A percentile compares a stretch with the other conserved stretches of the same genome.
Evolutionary conservation across 2,888 invertebrate species (phyloP).

Genomic region (Callyntrura sp.): DNA sequence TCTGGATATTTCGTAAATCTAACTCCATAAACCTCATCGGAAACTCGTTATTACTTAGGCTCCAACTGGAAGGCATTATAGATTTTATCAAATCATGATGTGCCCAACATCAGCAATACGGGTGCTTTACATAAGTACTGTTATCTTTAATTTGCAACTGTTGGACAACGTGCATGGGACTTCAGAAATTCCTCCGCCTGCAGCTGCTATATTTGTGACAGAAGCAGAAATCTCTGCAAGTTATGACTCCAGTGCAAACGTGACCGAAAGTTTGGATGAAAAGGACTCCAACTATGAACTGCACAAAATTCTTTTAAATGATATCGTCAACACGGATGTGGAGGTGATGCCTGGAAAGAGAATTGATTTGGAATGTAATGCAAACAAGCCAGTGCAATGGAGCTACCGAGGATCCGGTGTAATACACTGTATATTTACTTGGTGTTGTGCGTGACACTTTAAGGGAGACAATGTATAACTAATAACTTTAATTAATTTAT

Average conservation of each 20-base stretch:
- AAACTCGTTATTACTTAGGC: too few relatives aligned
- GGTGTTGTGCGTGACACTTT: too few relatives aligned
- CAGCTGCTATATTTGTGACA: slow-evolving; percentile 40
- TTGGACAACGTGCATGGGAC: too few relatives aligned
- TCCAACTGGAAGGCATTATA: too few relatives aligned
- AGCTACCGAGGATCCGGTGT: slow-evolving; percentile 70
- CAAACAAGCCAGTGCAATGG: slow-evolving; percentile 68
- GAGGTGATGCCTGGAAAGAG: slow-evolving; percentile 46
- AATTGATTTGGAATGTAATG: slow-evolving; percentile 54
- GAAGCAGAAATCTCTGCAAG: neutral
- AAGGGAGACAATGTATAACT: too few relatives aligned
- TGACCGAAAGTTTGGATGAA: neutral
- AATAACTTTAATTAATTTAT: too few relatives aligned
- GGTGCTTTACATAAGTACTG: too few relatives aligned
- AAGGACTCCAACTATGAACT: neutral
- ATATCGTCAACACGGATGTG: slow-evolving; percentile 58
- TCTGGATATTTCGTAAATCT: too few relatives aligned
- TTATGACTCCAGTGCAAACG: neutral
- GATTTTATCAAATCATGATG: too few relatives aligned
- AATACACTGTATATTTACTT: slow-evolving; percentile 26
- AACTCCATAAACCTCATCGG: too few relatives aligned
- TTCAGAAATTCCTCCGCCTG: slow-evolving; percentile 64
- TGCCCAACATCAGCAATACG: too few relatives aligned
- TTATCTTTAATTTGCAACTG: too few relatives aligned
- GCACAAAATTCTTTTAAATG: slow-evolving; percentile 50